Conservation (phyloP, 2,113 vertebrate genomes). For the Dasyprocta punctata region DNA sequence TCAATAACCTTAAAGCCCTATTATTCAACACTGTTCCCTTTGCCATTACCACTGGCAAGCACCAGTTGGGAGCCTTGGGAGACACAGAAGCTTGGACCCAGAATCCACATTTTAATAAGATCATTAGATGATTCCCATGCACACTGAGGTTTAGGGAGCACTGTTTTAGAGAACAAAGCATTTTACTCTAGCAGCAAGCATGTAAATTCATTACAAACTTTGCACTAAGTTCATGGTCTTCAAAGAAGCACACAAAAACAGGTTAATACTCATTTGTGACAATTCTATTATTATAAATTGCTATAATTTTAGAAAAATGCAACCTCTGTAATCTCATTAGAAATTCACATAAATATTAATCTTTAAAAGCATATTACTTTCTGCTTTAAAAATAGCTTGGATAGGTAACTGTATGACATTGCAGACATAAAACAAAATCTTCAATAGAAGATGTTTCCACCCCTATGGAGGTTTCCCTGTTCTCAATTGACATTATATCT, state of each 20-base stretch:
- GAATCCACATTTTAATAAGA: constrained; percentile 28
- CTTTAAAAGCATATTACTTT: constrained; percentile 51
- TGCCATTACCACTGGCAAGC: background rate
- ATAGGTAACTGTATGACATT: constrained; percentile 44
- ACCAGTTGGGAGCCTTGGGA: background rate
- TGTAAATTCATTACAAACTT: constrained; percentile 9
- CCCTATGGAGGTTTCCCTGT: constrained; percentile 46
- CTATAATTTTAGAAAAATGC: constrained; percentile 57
- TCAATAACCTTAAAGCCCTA: background rate
- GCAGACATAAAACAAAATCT: constrained; percentile 47
- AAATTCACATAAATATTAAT: constrained; percentile 50
- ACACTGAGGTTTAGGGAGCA: constrained; percentile 11
- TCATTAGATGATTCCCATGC: background rate
- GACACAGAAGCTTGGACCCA: background rate
- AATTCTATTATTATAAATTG: constrained; percentile 40
- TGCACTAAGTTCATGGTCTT: background rate
- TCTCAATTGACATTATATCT: constrained; percentile 73
- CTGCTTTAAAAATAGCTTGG: background rate
- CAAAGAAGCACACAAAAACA: constrained; percentile 40
- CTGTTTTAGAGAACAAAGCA: constrained; percentile 14
- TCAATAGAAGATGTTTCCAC: constrained; percentile 52
- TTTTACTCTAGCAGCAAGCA: constrained; percentile 40
- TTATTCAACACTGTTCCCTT: constrained; percentile 22
- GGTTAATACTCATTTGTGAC: constrained; percentile 27
- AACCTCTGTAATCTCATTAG: constrained; percentile 33